Base-by-base conservation (phyloP, 2,113 vertebrate genomes). In the Thalassarche chlororhynchos region DNA sequence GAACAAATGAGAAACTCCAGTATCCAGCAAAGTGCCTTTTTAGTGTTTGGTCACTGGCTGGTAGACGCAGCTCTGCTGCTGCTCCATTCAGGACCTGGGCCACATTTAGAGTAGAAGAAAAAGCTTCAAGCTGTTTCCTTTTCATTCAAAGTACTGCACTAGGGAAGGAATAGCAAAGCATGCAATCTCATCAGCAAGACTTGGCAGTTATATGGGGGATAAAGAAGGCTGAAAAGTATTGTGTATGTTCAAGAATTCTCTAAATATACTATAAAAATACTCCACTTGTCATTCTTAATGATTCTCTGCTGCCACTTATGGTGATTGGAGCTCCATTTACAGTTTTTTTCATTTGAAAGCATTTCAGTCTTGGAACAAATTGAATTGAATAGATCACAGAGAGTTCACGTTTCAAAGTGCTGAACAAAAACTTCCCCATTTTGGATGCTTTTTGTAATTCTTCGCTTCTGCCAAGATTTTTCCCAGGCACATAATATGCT, bases 191-290 rank as follows among this genome's bases (percentile, higher is more conserved):
- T 93, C 91, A 93, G 85, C 62, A 89, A 78, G 76, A 17, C 61
- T 81, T 92, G 82, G 85, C 80, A 91, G 83, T 91, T 94, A 57
- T 42, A 82, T 44, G 44, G 42, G 61, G 77, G 52, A 29, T 92
- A 81, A 96, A 95, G 62, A 77, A 78, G 62, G 44, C 46, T 92
- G 69, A 93, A 91, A 86, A 83, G 14, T 36, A 82, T 93, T 79
- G 94, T 94, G 61, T 91, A 18, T 74, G 75, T 81, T 98, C 87
- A 96, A 87, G 79, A 86, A 87, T 95, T 91, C 94, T 89, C 87
- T 95, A 97, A 98, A 96, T 95, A 96, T 75, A 80, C 87, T 84
- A 75, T 83, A 91, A 96, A 98, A 98, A 96, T 93, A 82, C 55
- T 92, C 69, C 85, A 84, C 58, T 98, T 96, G 57, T 96, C 94